Evolutionary conservation across 2,113 vertebrate genomes (phyloP).

Genomic region (Brachyhypopomus occidentalis): DNA sequence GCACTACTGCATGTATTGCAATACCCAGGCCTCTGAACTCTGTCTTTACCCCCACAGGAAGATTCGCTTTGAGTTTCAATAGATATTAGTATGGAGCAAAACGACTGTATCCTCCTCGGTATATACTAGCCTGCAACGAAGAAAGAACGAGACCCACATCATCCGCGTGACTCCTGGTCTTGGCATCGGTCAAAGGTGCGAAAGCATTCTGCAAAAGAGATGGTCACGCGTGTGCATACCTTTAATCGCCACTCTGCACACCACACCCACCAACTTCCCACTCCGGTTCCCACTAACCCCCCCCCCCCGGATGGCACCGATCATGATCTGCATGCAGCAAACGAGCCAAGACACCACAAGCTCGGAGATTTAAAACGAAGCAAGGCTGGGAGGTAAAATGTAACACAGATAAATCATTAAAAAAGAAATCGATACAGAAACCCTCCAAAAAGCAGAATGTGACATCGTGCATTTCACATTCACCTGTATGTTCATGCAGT

Average conservation of each 20-base stretch:
- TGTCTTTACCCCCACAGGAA: conserved; percentile 86
- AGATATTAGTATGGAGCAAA: conserved; percentile 91
- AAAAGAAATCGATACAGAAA: too few species aligned
- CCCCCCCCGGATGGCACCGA: conserved; percentile 55
- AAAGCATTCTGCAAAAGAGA: conserved; percentile 89
- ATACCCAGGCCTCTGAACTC: conserved; percentile 92
- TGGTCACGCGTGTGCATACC: conserved; percentile 75
- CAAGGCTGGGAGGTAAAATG: neutral
- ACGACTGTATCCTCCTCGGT: conserved; percentile 98
- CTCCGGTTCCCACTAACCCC: conserved; percentile 60
- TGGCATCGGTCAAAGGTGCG: conserved; percentile 97
- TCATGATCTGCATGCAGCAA: conserved; percentile 70
- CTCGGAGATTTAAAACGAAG: conserved; percentile 57
- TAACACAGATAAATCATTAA: neutral
- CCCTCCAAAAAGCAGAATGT: neutral
- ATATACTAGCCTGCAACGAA: conserved; percentile 99
- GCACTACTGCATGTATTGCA: conserved; percentile 95
- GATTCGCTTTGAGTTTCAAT: conserved; percentile 64
- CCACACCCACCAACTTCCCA: conserved; percentile 56
- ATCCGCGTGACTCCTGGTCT: conserved; percentile 97
- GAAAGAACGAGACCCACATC: conserved; percentile 98
- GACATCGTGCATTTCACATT: neutral
- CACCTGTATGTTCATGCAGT: neutral
- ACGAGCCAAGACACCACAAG: conserved; percentile 65
- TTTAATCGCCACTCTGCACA: conserved; percentile 68